Percentiles rank a stretch among this genome's conserved stretches.
Conservation (phyloP, 2,888 invertebrate species). For the Hemaris fuciformis region DNA sequence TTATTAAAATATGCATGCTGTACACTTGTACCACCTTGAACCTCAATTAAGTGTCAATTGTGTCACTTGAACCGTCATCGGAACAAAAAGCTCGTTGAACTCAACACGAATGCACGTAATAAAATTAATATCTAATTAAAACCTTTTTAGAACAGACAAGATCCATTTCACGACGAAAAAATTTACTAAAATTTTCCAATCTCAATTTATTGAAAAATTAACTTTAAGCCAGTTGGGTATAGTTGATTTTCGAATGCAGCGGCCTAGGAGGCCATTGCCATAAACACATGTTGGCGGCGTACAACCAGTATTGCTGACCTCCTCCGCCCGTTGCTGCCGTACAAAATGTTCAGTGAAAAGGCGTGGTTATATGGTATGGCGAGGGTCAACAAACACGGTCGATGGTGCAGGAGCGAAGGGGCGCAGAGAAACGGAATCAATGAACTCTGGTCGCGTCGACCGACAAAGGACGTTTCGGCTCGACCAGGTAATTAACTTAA, state of each 20-base stretch:
- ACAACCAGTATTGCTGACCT: conserved; percentile 50
- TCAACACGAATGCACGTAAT: conserved; percentile 14
- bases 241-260: conserved; percentile 45
- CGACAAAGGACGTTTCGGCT: conserved; percentile 77
- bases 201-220: conserved; percentile 21
- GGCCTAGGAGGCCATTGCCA: conserved; percentile 65
- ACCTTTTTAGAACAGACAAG: conserved; percentile 28
- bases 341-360: conserved; percentile 23
- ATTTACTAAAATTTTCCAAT: conserved; percentile 47
- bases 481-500: conserved; percentile 77
- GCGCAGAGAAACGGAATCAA: conserved; percentile 77
- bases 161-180: conserved; percentile 38
- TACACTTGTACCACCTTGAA: background rate
- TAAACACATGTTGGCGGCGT: conserved; percentile 71
- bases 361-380: conserved; percentile 25
- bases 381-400: conserved; percentile 50
- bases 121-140: conserved; percentile 24
- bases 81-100: background rate
- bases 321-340: conserved; percentile 35
- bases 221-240: conserved; percentile 29
- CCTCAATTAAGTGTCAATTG: background rate
- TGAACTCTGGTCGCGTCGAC: conserved; percentile 73
- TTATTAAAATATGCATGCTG: background rate
- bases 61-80: background rate
- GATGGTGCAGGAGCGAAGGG: conserved; percentile 61